Evolutionary conservation across 2,797 vertebrate species (phyloP).

Genomic region (Vireo griseus): DNA sequence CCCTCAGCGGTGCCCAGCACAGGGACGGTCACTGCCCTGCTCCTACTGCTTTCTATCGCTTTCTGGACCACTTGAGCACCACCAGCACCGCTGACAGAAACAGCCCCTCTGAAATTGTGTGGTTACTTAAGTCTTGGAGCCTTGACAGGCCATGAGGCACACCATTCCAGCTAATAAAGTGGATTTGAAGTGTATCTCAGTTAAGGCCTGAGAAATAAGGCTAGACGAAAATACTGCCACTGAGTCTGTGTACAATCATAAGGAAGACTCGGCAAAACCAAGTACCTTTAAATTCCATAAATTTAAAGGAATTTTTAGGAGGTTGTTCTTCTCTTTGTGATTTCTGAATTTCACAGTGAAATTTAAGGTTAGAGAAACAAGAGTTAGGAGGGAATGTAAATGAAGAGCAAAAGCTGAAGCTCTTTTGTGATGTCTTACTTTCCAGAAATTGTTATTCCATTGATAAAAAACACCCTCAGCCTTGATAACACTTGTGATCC

Average conservation of each 20-base stretch:
- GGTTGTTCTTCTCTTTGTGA: fast-evolving
- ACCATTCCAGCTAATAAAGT: fast-evolving
- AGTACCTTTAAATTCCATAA: background rate
- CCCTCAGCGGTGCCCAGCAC: background rate
- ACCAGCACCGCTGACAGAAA: fast-evolving
- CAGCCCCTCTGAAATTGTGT: fast-evolving
- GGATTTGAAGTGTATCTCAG: background rate
- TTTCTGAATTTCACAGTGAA: background rate
- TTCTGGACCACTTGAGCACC: fast-evolving
- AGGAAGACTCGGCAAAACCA: background rate
- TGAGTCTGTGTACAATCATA: background rate
- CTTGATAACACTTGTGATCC: fast-evolving
- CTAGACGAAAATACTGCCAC: fast-evolving
- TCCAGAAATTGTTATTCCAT: background rate
- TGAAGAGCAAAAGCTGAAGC: background rate
- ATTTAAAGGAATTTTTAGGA: background rate
- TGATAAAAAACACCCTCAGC: background rate
- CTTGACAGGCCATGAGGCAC: fast-evolving
- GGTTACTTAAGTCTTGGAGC: too few relatives aligned
- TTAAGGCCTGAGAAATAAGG: background rate
- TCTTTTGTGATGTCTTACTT: background rate
- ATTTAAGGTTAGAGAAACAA: background rate
- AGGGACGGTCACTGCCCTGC: background rate
- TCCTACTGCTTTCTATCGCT: background rate
- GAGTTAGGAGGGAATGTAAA: fast-evolving